Percentiles rank a stretch among this genome's conserved stretches.
Evolutionary conservation across 2,113 vertebrate species (phyloP).

Genomic region (Bufo bufo): DNA sequence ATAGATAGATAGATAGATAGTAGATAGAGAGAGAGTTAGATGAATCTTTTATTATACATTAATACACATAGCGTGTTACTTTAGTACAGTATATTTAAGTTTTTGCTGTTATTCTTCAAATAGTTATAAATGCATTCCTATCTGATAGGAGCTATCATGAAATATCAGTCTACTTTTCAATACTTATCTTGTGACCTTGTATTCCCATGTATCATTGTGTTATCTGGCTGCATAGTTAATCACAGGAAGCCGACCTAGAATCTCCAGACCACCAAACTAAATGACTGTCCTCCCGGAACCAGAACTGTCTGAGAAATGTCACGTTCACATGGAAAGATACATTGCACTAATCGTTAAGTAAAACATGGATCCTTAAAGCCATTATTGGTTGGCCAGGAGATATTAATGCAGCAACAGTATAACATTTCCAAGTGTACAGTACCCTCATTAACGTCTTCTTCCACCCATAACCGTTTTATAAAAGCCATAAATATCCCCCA

Average conservation of each 20-base stretch:
- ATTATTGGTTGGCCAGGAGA: conserved; percentile 43
- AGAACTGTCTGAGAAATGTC: conserved; percentile 40
- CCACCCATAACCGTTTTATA: conserved; percentile 58
- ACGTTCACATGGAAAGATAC: conserved; percentile 50
- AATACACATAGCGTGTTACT: no score
- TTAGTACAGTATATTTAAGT: no score
- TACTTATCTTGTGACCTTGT: background rate
- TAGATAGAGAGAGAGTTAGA: no score
- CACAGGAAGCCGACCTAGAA: background rate
- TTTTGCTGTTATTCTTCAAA: background rate
- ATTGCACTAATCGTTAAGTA: conserved; percentile 43
- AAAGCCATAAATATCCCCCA: conserved; percentile 68
- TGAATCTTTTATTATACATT: no score
- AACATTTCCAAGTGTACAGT: conserved; percentile 56
- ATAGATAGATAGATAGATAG: no score
- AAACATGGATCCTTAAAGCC: conserved; percentile 36
- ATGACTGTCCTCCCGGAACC: conserved; percentile 14
- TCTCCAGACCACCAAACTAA: conserved; percentile 23
- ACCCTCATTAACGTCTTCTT: conserved; percentile 61
- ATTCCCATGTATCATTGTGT: background rate
- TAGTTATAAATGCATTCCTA: background rate
- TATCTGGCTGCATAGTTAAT: background rate
- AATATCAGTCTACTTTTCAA: background rate
- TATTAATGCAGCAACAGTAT: conserved; percentile 54
- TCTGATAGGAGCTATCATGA: background rate